Evolutionary conservation across 2,888 invertebrate genomes (phyloP).

Genomic region (Eueremaeus valkanovi): DNA sequence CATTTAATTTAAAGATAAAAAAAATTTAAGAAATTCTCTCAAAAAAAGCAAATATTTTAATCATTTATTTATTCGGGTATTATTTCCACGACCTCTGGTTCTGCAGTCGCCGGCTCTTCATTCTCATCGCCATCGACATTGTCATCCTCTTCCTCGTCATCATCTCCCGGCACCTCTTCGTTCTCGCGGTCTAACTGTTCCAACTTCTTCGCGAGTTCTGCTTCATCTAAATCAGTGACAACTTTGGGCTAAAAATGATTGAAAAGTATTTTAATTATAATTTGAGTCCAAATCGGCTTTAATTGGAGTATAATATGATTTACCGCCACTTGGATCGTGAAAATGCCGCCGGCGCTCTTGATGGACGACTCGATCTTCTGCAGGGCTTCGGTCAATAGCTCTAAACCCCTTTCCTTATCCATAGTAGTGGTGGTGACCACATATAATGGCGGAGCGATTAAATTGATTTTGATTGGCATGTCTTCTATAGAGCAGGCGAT

Average conservation of each 20-base stretch:
- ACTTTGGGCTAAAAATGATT: conserved; percentile 72
- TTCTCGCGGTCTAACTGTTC: conserved; percentile 90
- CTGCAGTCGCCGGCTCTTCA: background rate
- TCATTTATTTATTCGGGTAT: background rate
- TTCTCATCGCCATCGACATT: conserved; percentile 43
- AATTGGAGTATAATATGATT: conserved; percentile 51
- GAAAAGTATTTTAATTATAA: background rate
- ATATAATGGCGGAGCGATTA: conserved; percentile 96
- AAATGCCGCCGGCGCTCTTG: conserved; percentile 74
- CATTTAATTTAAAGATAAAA: background rate
- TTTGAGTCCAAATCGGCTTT: background rate
- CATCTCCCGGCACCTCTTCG: conserved; percentile 78
- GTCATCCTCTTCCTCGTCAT: conserved; percentile 53
- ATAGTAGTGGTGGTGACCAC: conserved; percentile 98
- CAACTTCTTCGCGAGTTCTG: conserved; percentile 87
- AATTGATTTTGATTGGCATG: conserved; percentile 94
- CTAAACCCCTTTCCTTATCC: conserved; percentile 88
- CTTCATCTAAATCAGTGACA: conserved; percentile 96
- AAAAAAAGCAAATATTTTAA: background rate
- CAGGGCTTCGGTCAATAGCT: conserved; percentile 81
- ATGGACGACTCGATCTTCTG: conserved; percentile 81
- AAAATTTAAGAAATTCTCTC: background rate
- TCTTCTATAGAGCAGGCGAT: conserved; percentile 84
- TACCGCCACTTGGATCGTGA: conserved; percentile 90
- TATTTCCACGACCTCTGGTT: background rate